Evolutionary conservation across 2,113 vertebrate species (phyloP).

Genomic region (Aleadryas rufinucha): DNA sequence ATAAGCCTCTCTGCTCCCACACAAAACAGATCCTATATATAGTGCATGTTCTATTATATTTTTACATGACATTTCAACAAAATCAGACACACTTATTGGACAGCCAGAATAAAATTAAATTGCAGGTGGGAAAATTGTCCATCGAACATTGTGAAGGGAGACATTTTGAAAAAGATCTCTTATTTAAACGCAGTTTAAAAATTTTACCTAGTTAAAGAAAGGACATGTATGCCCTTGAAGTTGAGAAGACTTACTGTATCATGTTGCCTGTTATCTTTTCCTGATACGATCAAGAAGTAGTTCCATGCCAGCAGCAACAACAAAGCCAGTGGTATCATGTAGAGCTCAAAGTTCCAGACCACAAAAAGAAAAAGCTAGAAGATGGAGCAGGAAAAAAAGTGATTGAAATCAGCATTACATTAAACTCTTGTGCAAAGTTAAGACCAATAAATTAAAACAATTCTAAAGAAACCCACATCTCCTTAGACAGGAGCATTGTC

Average conservation of each 20-base stretch:
- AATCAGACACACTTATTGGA: background rate
- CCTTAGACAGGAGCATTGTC: background rate
- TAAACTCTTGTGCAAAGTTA: background rate
- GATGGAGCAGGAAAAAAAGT: background rate
- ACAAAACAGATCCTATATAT: background rate
- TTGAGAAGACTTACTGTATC: slow-evolving; percentile 85
- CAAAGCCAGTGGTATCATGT: slow-evolving; percentile 92
- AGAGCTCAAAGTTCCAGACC: slow-evolving; percentile 99
- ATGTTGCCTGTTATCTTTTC: slow-evolving; percentile 89
- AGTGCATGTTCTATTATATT: background rate
- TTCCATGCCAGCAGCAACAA: slow-evolving; percentile 91
- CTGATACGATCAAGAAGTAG: slow-evolving; percentile 90
- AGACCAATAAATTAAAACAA: background rate
- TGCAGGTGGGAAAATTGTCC: slow-evolving; percentile 3
- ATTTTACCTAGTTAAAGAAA: background rate
- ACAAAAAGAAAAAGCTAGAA: slow-evolving; percentile 90
- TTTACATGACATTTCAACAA: background rate
- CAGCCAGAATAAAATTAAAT: background rate
- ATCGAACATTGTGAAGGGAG: background rate
- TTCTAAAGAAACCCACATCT: background rate
- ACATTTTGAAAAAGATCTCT: background rate
- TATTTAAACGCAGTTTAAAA: slow-evolving; percentile 23
- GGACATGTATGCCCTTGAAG: background rate
- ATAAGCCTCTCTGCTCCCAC: background rate
- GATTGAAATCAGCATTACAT: slow-evolving; percentile 14